Base-by-base conservation (phyloP, 1,140 invertebrate species). In the Drosophila persimilis region DNA sequence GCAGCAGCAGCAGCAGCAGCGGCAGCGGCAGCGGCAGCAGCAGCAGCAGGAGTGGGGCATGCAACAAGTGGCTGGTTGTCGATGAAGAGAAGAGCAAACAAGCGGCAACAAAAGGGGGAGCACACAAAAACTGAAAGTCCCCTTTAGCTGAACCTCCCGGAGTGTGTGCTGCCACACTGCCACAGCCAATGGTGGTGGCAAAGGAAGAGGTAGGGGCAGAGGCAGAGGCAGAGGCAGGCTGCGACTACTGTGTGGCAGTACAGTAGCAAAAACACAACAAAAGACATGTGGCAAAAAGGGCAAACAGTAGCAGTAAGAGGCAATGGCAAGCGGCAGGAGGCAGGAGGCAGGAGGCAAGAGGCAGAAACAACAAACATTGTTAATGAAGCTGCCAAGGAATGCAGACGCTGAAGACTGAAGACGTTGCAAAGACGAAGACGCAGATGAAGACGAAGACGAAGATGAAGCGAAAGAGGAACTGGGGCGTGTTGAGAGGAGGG, bases 331-430 rank as follows among this genome's bases (percentile, higher is more conserved):
- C 20, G 20, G 35, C 24, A 51, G 59, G 8, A 43, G 39, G 17
- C 76, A 71, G 35, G 8, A 46, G 39, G 15, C 76, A 71, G 0
- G 7, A 31, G 29, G 29, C 29, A 39, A 31, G 29, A 31, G 29
- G 51, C 60, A 80, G 35, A 57, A 73, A 59, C 76, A 70, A 63
- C 77, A 83, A 78, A 75, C 74, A 81, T 80, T 88, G 73, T 86
- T 86, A 86, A 86, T 86, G 83, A 88, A 86, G 83, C 83, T 83
- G 83, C 84, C 69, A 88, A 88, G 78, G 83, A 86, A 86, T 86
- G 81, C 81, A 74, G 78, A 88, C 83, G 43, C 63, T 46, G 51
- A 59, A 50, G 50, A 59, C 58, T 50, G 43, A 26, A 6, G 41
- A 57, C 50, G 35, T 39, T 39, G 35, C 31, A 35, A 9, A 35